Percentiles rank a stretch among this genome's conserved stretches.
These are phyloP conservation scores for Tachysurus fulvidraco DNA, from an alignment of 2,113 vertebrate species.

Conservation along the genomic window DNA sequence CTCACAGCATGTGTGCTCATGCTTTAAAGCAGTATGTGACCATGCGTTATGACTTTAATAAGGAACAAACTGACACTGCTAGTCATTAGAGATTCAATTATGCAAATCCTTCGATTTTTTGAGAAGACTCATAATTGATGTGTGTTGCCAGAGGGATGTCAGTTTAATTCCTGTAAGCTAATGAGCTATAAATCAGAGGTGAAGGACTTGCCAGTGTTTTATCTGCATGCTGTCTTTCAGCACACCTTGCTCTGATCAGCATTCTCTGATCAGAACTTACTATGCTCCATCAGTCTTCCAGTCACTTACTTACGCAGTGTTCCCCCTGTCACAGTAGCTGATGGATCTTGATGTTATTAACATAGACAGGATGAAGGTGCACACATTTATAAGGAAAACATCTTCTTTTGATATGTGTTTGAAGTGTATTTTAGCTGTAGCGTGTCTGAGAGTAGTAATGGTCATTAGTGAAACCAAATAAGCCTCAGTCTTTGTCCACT, in stretches of 20 bases:
- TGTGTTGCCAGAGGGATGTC: conserved; percentile 50
- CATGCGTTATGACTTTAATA: conserved; percentile 31
- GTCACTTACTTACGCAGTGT: neutral
- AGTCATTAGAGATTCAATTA: conserved; percentile 50
- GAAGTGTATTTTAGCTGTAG: neutral
- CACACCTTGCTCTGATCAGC: neutral
- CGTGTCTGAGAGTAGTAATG: neutral
- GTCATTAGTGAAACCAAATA: neutral
- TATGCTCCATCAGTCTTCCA: neutral
- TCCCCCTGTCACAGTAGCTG: neutral
- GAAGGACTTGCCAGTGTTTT: conserved; percentile 47
- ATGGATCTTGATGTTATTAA: neutral
- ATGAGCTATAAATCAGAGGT: conserved; percentile 61
- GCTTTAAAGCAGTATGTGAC: neutral
- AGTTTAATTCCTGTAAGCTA: conserved; percentile 59
- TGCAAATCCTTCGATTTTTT: conserved; percentile 57
- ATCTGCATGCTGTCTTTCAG: conserved; percentile 32
- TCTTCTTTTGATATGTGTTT: neutral
- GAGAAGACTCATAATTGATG: conserved; percentile 47
- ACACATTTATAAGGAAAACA: neutral
- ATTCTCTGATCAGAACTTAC: neutral
- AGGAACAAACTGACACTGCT: conserved; percentile 27
- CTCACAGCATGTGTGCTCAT: neutral
- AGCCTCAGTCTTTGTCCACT: no score
- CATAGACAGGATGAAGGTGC: neutral